These are phyloP conservation scores for Hybos culiciformis DNA, from an alignment of 2,888 invertebrate species.

Conservation along the genomic window DNA sequence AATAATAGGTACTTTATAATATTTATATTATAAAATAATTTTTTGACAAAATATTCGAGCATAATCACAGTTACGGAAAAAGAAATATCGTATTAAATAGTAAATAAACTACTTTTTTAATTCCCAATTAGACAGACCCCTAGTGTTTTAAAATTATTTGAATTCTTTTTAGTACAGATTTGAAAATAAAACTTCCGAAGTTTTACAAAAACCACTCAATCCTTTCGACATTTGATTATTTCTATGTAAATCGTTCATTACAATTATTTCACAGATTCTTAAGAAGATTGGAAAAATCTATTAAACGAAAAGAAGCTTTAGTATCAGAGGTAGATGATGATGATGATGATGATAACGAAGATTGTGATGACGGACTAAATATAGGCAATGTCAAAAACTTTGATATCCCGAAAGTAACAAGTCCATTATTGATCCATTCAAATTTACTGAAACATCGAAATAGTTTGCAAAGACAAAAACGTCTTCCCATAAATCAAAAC, in stretches of 20 bases:
- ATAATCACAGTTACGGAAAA: neutral
- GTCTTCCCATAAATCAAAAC: too few species aligned
- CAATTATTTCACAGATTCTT: slow-evolving; percentile 43
- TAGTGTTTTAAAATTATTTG: neutral
- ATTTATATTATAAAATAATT: neutral
- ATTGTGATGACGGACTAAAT: neutral
- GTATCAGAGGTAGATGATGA: neutral
- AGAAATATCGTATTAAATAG: neutral
- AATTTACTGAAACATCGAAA: too few species aligned
- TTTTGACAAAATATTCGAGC: neutral
- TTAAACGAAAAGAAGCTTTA: slow-evolving; percentile 36
- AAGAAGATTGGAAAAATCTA: slow-evolving; percentile 53
- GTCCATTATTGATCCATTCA: too few species aligned
- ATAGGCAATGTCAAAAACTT: too few species aligned
- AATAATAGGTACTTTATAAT: slow-evolving; percentile 11
- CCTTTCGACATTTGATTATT: neutral
- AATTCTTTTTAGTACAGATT: neutral
- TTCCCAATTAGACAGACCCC: too few species aligned
- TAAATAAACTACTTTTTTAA: neutral
- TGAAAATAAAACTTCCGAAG: neutral
- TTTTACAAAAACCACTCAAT: neutral
- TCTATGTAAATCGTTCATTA: neutral
- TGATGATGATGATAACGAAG: neutral
- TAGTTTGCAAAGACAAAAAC: too few species aligned
- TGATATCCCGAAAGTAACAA: too few species aligned